These are phyloP conservation scores for Macrostomum lignano DNA, from an alignment of 1,140 invertebrate species.

Conservation along the genomic window DNA sequence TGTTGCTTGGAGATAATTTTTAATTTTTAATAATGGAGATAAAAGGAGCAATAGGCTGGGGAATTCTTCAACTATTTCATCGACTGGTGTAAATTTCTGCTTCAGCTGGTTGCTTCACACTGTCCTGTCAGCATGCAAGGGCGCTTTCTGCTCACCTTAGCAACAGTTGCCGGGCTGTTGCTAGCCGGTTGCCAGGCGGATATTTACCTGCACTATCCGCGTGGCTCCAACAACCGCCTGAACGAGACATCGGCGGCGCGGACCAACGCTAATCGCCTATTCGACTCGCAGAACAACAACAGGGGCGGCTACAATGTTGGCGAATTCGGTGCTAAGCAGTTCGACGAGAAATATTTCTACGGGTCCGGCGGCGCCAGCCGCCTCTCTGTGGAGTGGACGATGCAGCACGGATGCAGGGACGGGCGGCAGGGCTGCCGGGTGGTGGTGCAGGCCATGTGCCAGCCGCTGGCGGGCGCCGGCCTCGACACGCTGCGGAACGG, in stretches of 20 bases:
- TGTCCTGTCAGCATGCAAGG: too few relatives aligned
- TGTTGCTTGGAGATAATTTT: too few relatives aligned
- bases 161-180: neutral
- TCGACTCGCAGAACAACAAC: constrained; percentile 27
- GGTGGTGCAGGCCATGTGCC: constrained; percentile 24
- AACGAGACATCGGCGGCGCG: constrained; percentile 20
- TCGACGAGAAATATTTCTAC: constrained; percentile 23
- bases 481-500: too few relatives aligned
- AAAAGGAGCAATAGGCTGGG: too few relatives aligned
- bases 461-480: too few relatives aligned
- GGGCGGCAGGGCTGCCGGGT: constrained; percentile 22
- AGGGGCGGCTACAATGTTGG: constrained; percentile 26
- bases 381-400: constrained; percentile 22
- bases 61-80: too few relatives aligned
- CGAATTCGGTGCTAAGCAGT: constrained; percentile 9
- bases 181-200: too few relatives aligned
- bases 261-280: constrained; percentile 18
- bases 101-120: too few relatives aligned
- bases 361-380: constrained; percentile 13
- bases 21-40: too few relatives aligned
- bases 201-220: constrained; percentile 19
- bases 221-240: constrained; percentile 22
- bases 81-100: too few relatives aligned
- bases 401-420: constrained; percentile 25
- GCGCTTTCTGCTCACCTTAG: too few relatives aligned